A percentile compares a stretch with the other conserved stretches of the same genome.
Evolutionary conservation across 2,797 vertebrate species (phyloP).

Genomic region (Channallabes apus): DNA sequence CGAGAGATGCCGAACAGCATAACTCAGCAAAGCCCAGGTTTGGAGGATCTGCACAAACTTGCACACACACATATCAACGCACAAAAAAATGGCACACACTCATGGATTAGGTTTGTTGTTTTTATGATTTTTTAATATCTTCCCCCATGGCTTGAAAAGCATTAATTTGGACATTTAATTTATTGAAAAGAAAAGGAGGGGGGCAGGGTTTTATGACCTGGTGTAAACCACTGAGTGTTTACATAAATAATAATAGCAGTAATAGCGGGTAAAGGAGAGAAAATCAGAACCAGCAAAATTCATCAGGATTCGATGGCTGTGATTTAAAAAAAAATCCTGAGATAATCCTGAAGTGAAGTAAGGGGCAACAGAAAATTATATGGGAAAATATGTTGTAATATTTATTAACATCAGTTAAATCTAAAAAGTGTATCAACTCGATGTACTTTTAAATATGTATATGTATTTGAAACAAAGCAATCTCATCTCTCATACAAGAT

Average conservation of each 20-base stretch:
- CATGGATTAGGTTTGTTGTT: constrained; percentile 67
- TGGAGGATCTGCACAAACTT: constrained; percentile 56
- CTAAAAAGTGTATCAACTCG: too few relatives aligned
- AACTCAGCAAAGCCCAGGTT: constrained; percentile 75
- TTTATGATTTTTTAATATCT: constrained; percentile 79
- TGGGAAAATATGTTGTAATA: background rate
- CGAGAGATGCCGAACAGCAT: constrained; percentile 74
- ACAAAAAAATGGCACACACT: constrained; percentile 25
- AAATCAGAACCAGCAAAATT: constrained; percentile 42
- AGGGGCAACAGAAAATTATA: background rate
- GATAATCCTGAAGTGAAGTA: background rate
- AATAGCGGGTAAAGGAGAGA: constrained; percentile 65
- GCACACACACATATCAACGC: constrained; percentile 25
- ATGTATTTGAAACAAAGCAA: too few relatives aligned
- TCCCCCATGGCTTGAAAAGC: constrained; percentile 69
- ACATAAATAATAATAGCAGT: constrained; percentile 44
- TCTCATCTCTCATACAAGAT: too few relatives aligned
- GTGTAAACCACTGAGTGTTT: constrained; percentile 55
- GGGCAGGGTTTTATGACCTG: constrained; percentile 46
- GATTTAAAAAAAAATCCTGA: background rate
- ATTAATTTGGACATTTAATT: constrained; percentile 78
- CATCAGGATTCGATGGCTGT: background rate
- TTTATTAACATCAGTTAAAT: background rate
- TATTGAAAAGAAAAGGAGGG: constrained; percentile 61
- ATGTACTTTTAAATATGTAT: too few relatives aligned